Evolutionary conservation across 1,140 invertebrate species (phyloP).

Genomic region (Thalassaphorura encarpata): DNA sequence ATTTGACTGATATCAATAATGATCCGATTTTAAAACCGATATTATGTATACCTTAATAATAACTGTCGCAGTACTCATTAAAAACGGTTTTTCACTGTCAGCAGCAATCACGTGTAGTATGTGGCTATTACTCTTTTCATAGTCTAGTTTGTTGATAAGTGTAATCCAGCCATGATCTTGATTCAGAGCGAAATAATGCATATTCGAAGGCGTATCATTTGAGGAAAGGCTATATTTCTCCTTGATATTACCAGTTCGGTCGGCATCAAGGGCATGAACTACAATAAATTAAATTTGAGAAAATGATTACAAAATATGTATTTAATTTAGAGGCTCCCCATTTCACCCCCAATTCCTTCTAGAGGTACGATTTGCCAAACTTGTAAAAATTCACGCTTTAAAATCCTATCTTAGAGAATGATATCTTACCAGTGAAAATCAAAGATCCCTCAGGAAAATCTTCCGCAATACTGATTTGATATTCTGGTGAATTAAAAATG

Average conservation of each 20-base stretch:
- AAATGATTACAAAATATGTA: too few species aligned
- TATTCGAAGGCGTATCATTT: constrained; percentile 7
- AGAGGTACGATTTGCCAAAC: too few species aligned
- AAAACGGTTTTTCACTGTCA: constrained; percentile 28
- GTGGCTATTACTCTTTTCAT: constrained; percentile 26
- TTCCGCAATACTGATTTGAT: constrained; percentile 30
- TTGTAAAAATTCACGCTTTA: too few species aligned
- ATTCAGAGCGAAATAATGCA: constrained; percentile 29
- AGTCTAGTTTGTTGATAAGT: constrained; percentile 30
- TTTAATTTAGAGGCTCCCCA: too few species aligned
- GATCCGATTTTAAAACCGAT: constrained; percentile 35
- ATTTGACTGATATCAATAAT: too few species aligned
- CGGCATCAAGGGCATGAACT: constrained; percentile 29
- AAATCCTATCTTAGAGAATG: too few species aligned
- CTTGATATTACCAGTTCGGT: constrained; percentile 30
- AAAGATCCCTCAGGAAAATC: constrained; percentile 32
- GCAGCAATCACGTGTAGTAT: constrained; percentile 27
- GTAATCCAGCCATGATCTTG: constrained; percentile 33
- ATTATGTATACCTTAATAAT: constrained; percentile 11
- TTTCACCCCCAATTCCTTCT: too few species aligned
- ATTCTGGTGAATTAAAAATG: constrained; percentile 25
- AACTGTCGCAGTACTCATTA: constrained; percentile 27
- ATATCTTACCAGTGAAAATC: constrained; percentile 29
- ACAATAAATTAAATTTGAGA: constrained; percentile 8
- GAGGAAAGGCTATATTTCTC: constrained; percentile 24